Percentiles rank a stretch among this genome's conserved stretches.
Conservation (phyloP, 37 sponge, comb jelly and placozoan genomes). For the Diacarnus erythraeanus region DNA sequence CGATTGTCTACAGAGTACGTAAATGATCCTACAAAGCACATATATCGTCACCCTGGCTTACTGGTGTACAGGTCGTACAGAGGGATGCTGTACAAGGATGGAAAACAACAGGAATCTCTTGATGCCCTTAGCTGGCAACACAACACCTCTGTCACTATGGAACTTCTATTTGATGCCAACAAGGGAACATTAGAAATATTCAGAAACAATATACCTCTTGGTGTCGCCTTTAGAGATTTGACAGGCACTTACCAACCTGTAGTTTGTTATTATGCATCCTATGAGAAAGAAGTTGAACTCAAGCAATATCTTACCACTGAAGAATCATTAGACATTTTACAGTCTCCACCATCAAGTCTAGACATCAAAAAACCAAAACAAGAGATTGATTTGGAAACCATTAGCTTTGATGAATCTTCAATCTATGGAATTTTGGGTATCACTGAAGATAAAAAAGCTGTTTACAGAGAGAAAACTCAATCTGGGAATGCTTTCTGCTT, state of each 20-base stretch:
- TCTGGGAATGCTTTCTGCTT: conserved; percentile 48
- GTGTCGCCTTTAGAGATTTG: conserved; percentile 41
- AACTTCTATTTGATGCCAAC: conserved; percentile 22
- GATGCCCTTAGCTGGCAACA: conserved; percentile 28
- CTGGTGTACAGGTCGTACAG: conserved; percentile 54
- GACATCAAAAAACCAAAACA: not conserved
- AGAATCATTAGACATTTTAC: not conserved
- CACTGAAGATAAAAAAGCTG: conserved; percentile 24
- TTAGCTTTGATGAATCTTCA: conserved; percentile 24
- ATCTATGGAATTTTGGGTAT: conserved; percentile 10
- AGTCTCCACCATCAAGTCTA: not conserved
- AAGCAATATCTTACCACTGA: conserved; percentile 9
- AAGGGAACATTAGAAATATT: conserved; percentile 36
- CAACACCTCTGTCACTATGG: conserved; percentile 10
- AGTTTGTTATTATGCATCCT: conserved; percentile 55
- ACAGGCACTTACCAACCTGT: conserved; percentile 42
- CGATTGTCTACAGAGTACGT: conserved; percentile 13
- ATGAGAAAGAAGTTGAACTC: conserved; percentile 52
- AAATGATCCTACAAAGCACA: conserved; percentile 16
- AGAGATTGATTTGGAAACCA: not conserved
- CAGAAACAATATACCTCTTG: conserved; percentile 19
- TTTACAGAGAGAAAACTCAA: conserved; percentile 11
- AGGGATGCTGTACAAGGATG: conserved; percentile 47
- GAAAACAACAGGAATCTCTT: conserved; percentile 22
- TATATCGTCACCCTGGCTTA: conserved; percentile 36